Evolutionary conservation across 2,888 invertebrate genomes (phyloP).

Genomic region (Limnephilus auricula): DNA sequence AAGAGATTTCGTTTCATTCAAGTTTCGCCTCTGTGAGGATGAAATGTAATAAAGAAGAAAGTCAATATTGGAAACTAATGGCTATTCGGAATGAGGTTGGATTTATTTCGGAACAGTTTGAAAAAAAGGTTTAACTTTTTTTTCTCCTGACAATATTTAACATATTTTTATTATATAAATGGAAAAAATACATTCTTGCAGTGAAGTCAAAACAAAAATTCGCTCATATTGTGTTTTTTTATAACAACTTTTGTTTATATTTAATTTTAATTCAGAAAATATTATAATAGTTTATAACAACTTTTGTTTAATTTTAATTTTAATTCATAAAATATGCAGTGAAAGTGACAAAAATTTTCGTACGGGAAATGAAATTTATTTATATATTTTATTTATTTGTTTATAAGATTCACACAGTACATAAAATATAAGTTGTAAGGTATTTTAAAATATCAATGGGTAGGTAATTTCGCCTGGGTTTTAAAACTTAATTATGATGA

Average conservation of each 20-base stretch:
- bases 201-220: neutral
- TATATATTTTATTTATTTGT: no score
- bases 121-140: neutral
- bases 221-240: neutral
- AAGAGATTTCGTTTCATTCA: conserved; percentile 44
- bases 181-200: neutral
- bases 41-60: conserved; percentile 24
- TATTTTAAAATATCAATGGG: no score
- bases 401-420: no score
- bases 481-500: no score
- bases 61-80: conserved; percentile 18
- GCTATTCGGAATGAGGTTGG: neutral
- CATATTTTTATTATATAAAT: neutral
- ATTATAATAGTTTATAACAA: neutral
- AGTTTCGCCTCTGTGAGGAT: neutral
- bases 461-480: no score
- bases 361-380: no score
- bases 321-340: no score
- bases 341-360: neutral
- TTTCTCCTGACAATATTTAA: neutral
- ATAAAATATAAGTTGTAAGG: no score
- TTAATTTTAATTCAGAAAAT: no score
- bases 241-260: neutral
- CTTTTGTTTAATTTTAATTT: no score
- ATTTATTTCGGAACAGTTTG: neutral